These are phyloP conservation scores for Elysia crispata DNA, from an alignment of 2,888 invertebrate genomes.

Conservation along the genomic window DNA sequence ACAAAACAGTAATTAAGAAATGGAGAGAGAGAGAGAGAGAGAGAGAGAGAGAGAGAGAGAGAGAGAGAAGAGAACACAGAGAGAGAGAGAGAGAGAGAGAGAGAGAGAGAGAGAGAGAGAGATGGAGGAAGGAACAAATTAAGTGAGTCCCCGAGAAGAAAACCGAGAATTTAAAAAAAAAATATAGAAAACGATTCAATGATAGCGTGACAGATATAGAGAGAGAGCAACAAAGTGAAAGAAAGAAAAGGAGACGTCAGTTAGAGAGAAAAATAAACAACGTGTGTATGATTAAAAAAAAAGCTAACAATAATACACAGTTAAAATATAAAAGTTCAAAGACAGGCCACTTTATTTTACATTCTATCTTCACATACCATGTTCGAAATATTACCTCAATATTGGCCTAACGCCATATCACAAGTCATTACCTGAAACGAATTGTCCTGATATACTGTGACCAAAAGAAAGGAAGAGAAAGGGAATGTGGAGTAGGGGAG, in stretches of 20 bases:
- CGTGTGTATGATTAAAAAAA: neutral
- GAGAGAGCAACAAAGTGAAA: slow-evolving; percentile 36
- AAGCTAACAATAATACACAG: neutral
- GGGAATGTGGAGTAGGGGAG: neutral
- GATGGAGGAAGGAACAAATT: no score
- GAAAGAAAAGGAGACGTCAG: slow-evolving; percentile 9
- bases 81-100: no score
- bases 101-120: no score
- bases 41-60: no score
- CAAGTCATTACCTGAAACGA: slow-evolving; percentile 53
- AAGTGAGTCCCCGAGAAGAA: no score
- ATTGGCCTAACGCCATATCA: no score
- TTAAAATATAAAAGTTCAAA: neutral
- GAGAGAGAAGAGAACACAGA: no score
- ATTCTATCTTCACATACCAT: no score
- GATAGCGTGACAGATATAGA: slow-evolving; percentile 13
- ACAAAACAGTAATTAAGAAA: no score
- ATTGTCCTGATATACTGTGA: slow-evolving; percentile 60
- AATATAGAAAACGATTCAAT: neutral
- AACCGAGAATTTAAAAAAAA: neutral
- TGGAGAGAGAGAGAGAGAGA: no score
- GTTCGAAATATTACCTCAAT: no score
- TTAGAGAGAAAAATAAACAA: slow-evolving; percentile 12
- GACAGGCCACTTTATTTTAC: neutral
- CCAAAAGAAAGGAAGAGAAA: slow-evolving; percentile 9